Percentiles rank a stretch among this genome's conserved stretches.
Conservation (phyloP, 2,113 vertebrate genomes). For the Clarias macrocephalus region DNA sequence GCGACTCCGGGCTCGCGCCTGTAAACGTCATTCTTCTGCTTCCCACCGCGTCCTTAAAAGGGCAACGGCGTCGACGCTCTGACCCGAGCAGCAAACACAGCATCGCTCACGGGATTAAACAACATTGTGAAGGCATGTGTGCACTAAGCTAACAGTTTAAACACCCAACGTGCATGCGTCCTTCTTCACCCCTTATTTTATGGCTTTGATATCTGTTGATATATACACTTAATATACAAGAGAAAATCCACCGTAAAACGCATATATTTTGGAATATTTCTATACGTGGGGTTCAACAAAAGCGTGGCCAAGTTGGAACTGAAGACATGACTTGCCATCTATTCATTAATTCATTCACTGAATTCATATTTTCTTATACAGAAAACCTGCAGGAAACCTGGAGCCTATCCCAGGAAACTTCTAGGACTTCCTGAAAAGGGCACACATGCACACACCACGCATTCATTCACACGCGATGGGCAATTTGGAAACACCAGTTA, state of each 20-base stretch:
- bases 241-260: background rate
- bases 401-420: too few relatives aligned
- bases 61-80: conserved; percentile 32
- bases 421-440: too few relatives aligned
- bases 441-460: too few relatives aligned
- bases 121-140: too few relatives aligned
- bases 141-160: background rate
- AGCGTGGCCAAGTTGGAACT: background rate
- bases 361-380: too few relatives aligned
- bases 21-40: conserved; percentile 54
- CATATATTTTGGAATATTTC: background rate
- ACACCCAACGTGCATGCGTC: background rate
- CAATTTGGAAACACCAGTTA: too few relatives aligned
- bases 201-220: background rate
- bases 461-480: too few relatives aligned
- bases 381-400: too few relatives aligned
- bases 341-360: too few relatives aligned
- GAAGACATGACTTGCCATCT: too few relatives aligned
- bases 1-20: conserved; percentile 38
- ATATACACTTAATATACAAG: background rate
- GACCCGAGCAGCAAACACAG: background rate
- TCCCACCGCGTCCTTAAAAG: conserved; percentile 49
- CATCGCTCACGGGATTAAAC: background rate
- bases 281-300: background rate
- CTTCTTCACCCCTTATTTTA: background rate